phyloP scores from a whole-genome alignment of 2,888 invertebrate genomes.

The Bombylius discolor region DNA sequence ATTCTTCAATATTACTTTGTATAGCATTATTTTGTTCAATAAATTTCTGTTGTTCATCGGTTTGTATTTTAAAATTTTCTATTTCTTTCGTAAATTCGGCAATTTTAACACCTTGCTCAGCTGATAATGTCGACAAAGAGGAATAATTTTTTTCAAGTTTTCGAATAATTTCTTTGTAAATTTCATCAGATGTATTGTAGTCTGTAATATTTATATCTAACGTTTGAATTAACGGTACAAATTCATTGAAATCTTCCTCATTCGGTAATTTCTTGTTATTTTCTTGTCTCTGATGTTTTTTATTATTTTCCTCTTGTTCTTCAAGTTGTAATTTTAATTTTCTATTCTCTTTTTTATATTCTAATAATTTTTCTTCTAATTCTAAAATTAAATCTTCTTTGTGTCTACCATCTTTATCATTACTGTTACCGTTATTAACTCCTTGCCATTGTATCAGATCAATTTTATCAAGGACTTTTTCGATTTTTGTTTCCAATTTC shows the following conservation, averaged over 20 bases:
- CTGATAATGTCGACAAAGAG: neutral
- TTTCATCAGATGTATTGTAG: neutral
- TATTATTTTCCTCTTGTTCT: slow-evolving; percentile 1
- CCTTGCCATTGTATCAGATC: slow-evolving; percentile 12
- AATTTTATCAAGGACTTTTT: slow-evolving; percentile 45
- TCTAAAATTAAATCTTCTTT: slow-evolving; percentile 23
- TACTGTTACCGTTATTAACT: slow-evolving; percentile 2
- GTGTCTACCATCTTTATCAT: slow-evolving; percentile 9
- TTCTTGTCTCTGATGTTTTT: slow-evolving; percentile 3
- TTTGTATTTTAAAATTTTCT: neutral
- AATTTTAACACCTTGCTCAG: neutral
- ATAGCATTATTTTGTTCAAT: neutral
- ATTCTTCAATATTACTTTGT: neutral
- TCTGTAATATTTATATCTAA: neutral
- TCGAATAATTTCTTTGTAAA: slow-evolving; percentile 1
- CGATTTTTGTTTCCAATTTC: slow-evolving; percentile 51
- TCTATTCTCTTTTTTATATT: slow-evolving; percentile 30
- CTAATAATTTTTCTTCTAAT: slow-evolving; percentile 31
- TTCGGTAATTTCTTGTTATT: neutral
- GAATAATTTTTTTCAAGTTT: neutral
- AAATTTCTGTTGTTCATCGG: neutral
- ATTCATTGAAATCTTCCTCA: neutral
- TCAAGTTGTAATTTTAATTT: slow-evolving; percentile 19
- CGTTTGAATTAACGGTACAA: neutral
- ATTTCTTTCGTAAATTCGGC: neutral